These are phyloP conservation scores for Anhinga anhinga DNA, from an alignment of 2,113 vertebrate species.

Conservation along the genomic window DNA sequence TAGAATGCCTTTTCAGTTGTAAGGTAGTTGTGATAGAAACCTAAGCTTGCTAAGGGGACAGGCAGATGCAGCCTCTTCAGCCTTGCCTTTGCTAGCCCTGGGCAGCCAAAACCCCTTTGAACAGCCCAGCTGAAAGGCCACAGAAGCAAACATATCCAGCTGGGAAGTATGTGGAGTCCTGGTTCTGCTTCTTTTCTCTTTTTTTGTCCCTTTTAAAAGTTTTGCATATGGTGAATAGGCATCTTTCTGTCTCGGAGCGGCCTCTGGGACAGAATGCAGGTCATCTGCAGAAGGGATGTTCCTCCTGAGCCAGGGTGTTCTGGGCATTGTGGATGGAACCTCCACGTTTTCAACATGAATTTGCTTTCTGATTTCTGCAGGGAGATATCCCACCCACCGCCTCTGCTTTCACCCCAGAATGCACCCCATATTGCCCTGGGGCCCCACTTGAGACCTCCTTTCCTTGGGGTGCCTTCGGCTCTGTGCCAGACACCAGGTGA, in stretches of 20 bases:
- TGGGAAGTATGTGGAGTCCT: background rate
- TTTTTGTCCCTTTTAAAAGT: background rate
- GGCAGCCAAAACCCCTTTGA: background rate
- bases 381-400: slow-evolving; percentile 90
- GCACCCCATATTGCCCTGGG: slow-evolving; percentile 93
- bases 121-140: background rate
- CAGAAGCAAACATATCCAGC: background rate
- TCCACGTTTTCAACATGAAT: background rate
- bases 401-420: slow-evolving; percentile 90
- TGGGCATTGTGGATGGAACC: background rate
- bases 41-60: too few relatives aligned
- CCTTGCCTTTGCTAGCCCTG: background rate
- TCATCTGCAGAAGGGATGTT: background rate
- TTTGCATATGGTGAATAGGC: rapidly evolving
- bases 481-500: slow-evolving; percentile 95
- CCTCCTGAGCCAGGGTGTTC: background rate
- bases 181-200: background rate
- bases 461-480: slow-evolving; percentile 91
- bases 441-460: slow-evolving; percentile 92
- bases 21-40: background rate
- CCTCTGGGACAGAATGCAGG: background rate
- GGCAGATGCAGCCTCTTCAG: background rate
- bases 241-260: background rate
- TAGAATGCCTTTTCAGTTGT: background rate
- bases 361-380: slow-evolving; percentile 69